These are phyloP conservation scores for Dryocosmus kuriphilus DNA, from an alignment of 2,888 invertebrate genomes.

Conservation along the genomic window DNA sequence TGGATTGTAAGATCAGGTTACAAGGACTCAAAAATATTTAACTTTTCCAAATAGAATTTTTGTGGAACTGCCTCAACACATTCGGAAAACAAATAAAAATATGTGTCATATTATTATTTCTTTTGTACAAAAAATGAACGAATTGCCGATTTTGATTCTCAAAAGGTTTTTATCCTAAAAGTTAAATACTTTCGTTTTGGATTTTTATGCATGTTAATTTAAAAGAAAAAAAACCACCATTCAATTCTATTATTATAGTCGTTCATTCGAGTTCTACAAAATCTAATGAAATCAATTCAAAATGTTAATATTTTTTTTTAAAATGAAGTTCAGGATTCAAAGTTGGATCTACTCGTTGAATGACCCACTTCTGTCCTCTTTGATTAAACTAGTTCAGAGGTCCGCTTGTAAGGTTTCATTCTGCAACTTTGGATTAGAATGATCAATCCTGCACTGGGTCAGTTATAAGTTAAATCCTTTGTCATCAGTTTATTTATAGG, in stretches of 20 bases:
- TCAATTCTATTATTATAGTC: no score
- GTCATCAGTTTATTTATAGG: background rate
- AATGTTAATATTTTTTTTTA: background rate
- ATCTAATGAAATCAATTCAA: background rate
- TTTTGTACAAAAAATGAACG: no score
- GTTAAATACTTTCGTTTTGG: no score
- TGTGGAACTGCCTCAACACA: no score
- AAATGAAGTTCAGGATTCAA: background rate
- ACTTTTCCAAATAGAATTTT: no score
- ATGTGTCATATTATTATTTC: no score
- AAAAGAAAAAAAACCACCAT: background rate
- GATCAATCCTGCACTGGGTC: background rate
- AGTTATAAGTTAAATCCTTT: background rate
- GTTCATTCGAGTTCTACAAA: background rate
- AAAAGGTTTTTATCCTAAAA: no score
- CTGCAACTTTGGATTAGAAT: slow-evolving; percentile 21
- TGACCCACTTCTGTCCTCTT: slow-evolving; percentile 14
- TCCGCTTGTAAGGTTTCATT: slow-evolving; percentile 5
- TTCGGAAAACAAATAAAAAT: no score
- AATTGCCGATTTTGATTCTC: no score
- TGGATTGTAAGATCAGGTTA: no score
- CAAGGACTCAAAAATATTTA: no score
- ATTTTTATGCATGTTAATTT: no score
- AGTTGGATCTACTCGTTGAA: background rate
- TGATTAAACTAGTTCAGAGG: background rate